These are phyloP conservation scores for Lophura nycthemera DNA, from an alignment of 2,113 vertebrate genomes.

Conservation along the genomic window DNA sequence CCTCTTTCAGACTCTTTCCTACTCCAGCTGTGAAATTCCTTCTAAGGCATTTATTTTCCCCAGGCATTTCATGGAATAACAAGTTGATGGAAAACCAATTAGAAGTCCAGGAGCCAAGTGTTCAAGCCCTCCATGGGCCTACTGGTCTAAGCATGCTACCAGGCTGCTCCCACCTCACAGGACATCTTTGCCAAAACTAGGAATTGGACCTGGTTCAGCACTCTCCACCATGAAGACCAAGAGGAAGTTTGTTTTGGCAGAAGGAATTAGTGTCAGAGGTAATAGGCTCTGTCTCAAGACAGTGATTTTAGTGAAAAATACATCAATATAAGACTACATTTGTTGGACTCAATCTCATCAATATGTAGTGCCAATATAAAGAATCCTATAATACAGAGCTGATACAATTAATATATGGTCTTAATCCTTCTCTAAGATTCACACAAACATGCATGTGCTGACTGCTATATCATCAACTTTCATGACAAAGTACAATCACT, in stretches of 20 bases:
- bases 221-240: too few species aligned
- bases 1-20: background rate
- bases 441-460: background rate
- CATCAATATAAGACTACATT: background rate
- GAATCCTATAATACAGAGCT: background rate
- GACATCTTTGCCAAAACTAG: background rate
- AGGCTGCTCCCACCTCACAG: background rate
- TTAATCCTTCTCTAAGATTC: background rate
- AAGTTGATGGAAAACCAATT: background rate
- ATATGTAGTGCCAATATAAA: background rate
- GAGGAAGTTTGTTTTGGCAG: background rate
- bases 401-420: background rate
- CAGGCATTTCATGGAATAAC: rapidly evolving
- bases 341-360: background rate
- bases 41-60: background rate
- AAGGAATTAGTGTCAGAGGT: background rate
- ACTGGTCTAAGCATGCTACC: background rate
- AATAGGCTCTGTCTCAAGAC: background rate
- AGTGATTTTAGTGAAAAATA: background rate
- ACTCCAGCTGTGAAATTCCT: background rate
- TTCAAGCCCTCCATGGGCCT: background rate
- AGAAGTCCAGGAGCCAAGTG: background rate
- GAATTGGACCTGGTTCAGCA: background rate
- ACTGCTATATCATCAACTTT: background rate
- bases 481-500: too few species aligned